Percentiles rank a stretch among this genome's conserved stretches.
Conservation (phyloP, 2,113 vertebrate genomes). For the Nanorana parkeri region DNA sequence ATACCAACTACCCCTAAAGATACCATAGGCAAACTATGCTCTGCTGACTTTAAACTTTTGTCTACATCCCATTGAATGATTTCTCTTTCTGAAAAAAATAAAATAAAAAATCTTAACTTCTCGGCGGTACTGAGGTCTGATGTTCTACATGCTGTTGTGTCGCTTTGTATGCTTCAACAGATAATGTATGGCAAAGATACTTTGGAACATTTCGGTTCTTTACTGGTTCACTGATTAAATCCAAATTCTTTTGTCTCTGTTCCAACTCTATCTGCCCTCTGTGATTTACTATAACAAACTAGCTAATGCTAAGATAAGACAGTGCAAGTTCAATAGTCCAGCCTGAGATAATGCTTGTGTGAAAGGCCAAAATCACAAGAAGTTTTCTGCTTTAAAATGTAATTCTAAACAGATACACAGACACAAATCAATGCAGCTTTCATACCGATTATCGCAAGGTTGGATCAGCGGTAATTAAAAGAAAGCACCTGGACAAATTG, state of each 20-base stretch:
- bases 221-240: no score
- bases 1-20: not conserved
- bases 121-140: not conserved
- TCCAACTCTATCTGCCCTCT: not conserved
- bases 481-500: no score
- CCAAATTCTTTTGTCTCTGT: no score
- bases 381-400: not conserved
- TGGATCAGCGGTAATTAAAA: no score
- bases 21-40: not conserved
- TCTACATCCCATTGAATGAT: not conserved
- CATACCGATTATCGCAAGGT: no score
- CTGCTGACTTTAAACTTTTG: conserved; percentile 3
- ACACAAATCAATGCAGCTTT: no score
- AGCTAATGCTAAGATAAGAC: not conserved
- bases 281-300: not conserved
- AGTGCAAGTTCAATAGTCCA: not conserved
- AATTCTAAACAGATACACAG: no score
- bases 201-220: no score
- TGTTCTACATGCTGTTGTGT: not conserved
- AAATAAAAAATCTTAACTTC: not conserved
- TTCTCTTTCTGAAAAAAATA: not conserved
- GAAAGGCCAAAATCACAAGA: not conserved
- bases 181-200: no score
- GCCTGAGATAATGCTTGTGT: not conserved
- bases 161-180: no score